Percentiles rank a stretch among this genome's conserved stretches.
Evolutionary conservation across 2,888 invertebrate species (phyloP).

Genomic region (Polyommatus iphigenia): DNA sequence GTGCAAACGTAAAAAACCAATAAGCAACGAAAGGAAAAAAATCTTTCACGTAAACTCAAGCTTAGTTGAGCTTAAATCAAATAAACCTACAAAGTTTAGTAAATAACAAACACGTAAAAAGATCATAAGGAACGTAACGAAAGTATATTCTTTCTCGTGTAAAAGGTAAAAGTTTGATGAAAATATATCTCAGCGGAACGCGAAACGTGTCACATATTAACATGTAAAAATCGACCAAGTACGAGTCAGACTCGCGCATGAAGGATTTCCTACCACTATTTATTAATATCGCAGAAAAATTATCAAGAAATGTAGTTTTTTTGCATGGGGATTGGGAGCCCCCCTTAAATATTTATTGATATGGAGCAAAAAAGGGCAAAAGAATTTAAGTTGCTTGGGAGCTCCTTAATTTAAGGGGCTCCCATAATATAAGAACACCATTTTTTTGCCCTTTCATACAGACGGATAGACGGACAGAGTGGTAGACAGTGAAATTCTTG

Average conservation of each 20-base stretch:
- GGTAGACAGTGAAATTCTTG: no score
- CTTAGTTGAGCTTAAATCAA: slow-evolving; percentile 3
- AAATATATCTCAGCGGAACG: slow-evolving; percentile 13
- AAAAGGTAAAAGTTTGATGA: slow-evolving; percentile 30
- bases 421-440: no score
- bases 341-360: no score
- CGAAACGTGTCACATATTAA: slow-evolving; percentile 18
- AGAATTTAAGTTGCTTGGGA: no score
- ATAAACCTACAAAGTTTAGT: slow-evolving; percentile 15
- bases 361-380: no score
- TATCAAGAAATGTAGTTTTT: no score
- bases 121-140: not conserved
- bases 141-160: slow-evolving; percentile 16
- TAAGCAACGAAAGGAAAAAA: not conserved
- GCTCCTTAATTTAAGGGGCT: no score
- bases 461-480: no score
- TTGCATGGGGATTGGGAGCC: no score
- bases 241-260: not conserved
- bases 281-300: no score
- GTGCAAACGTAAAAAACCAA: not conserved
- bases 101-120: slow-evolving; percentile 17
- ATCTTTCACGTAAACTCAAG: not conserved
- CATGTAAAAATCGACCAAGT: slow-evolving; percentile 1
- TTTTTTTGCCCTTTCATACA: no score
- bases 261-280: not conserved